Base-by-base conservation (phyloP, 1,140 invertebrate species). In the Ips nitidus region DNA sequence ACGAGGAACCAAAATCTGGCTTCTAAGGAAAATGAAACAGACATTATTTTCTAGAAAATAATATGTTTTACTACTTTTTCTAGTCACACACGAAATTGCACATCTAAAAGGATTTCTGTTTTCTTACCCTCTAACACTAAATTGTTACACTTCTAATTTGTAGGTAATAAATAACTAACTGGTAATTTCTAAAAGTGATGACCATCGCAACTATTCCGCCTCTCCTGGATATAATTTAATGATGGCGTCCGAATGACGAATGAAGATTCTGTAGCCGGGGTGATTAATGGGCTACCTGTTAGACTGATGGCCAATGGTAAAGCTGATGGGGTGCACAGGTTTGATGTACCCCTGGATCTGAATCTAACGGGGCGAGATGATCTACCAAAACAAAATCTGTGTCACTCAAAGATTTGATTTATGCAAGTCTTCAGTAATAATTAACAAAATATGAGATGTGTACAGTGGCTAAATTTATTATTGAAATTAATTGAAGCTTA, bases 221-320 rank as follows among this genome's bases (percentile, higher is more conserved):
- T 64, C 59, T 76, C 75, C 2, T 72, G 67, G 3, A 71, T 65
- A 63, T 78, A 78, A 63, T 78, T 78, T 3, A 77, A 71, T 1
- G 80, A 78, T 36, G 80, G 76, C n/a, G 79, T 81, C 37, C 76
- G 73, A 22, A 77, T 74, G n/a, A 79, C 74, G 57, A 75, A 75
- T 3, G 78, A 81, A 41, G 77, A 78, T 36, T 78, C 75, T 60
- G 80, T 82, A 1, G 79, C 80, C 50, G 86, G 83, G 47, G 86
- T 85, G 4, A 70, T 70, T 41, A 70, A 41, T 4, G 63, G 63
- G 4, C 52, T 65, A 2, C 63, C 63, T 69, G 87, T 78, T 41
- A 87, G 81, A 74, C 86, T 87, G 52, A 88, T 85, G 64, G 87
- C 86, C 71, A 88, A 71, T 3, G 87, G 87, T 5, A 88, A 78